phyloP scores from a whole-genome alignment of 53 echinoderm and acorn worm species.

The Temnopleurus reevesii region DNA sequence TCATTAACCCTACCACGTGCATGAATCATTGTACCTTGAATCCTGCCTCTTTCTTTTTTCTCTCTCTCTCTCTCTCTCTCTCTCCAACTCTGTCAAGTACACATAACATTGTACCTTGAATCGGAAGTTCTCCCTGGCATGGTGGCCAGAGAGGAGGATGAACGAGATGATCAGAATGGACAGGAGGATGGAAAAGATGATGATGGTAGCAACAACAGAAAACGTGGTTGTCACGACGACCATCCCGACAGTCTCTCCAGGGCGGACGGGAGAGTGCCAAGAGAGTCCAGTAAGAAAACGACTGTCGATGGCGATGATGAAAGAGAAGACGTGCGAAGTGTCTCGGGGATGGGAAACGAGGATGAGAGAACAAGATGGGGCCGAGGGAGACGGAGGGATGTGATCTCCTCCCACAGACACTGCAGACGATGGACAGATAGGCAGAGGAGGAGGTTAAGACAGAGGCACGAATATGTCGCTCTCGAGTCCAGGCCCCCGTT shows the following conservation, averaged over 20 bases:
- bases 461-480: slow-evolving; percentile 8
- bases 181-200: slow-evolving; percentile 19
- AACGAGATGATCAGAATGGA: slow-evolving; percentile 24
- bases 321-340: not conserved
- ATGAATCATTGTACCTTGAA: not conserved
- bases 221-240: slow-evolving; percentile 35
- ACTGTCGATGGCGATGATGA: not conserved
- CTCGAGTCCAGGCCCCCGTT: slow-evolving; percentile 18
- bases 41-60: not conserved
- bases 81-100: not conserved
- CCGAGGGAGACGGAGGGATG: not conserved
- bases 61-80: not conserved
- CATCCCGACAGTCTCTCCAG: not conserved
- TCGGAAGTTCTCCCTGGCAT: slow-evolving; percentile 24
- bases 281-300: not conserved
- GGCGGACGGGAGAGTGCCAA: not conserved
- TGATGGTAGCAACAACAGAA: slow-evolving; percentile 28
- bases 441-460: not conserved
- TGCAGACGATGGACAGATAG: not conserved
- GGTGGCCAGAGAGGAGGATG: slow-evolving; percentile 33
- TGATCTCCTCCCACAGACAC: not conserved
- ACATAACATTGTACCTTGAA: not conserved
- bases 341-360: not conserved
- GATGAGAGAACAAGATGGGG: not conserved
- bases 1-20: not conserved